Base-by-base conservation (phyloP, 2,797 vertebrate genomes). In the Sebastes itinus region DNA sequence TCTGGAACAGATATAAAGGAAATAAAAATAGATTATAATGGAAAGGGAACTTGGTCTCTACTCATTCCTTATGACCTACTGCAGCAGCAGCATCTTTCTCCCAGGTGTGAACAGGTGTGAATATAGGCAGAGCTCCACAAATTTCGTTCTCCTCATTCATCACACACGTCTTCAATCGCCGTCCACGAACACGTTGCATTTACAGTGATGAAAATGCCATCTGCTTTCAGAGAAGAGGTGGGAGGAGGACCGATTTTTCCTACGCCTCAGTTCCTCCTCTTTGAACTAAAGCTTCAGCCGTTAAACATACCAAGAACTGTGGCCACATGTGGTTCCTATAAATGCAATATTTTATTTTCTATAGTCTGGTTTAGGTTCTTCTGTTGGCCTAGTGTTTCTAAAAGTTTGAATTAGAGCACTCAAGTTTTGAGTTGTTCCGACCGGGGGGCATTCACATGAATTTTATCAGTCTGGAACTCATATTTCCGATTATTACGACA, bases 191-290 rank as follows among this genome's bases (percentile, higher is more conserved):
- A 27, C 18, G 7, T 35, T 49, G 77, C 66, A 28, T 68, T 61
- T 11, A 7, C 52, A 10, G 72, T 30, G 49, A 84, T 80, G 63
- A 72, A 77, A 72, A 78, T 49, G 25, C 75, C 83, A 83, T 83
- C 85, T 91, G 92, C 84, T 83, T 60, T 78, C 23, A 75, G 61
- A 32, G 74, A 49, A 7, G 79, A 82, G 73, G 61, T 66, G 78
- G 75, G 70, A 85, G 27, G 38, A 77, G 55, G 33, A 67, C 46
- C 55, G 30, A 62, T 55, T 66, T 49, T 49, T 49, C 46, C 23
- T 49, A 81, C 78, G 12, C 66, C 32, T n/a, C 54, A 14, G 27
- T 65, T 74, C n/a, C 52, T 72, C 75, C 12, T 32, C 32, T 56
- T 27, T 54, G 8, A 75, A 68, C 79, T 65, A 16, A 73, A 69